Evolutionary conservation across 2,797 vertebrate genomes (phyloP).

Genomic region (Coendou prehensilis): DNA sequence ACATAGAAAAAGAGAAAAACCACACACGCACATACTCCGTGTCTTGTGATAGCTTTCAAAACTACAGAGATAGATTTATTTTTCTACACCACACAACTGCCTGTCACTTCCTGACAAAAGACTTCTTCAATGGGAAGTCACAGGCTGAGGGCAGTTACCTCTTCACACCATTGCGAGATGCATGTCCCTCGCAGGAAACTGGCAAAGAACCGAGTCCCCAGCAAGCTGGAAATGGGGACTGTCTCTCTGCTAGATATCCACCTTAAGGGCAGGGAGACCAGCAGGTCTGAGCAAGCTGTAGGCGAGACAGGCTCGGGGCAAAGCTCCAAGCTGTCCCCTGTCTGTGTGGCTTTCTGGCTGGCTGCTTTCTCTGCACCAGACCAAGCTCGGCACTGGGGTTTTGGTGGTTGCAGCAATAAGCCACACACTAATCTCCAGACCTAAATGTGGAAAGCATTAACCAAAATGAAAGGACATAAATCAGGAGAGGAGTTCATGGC

Average conservation of each 20-base stretch:
- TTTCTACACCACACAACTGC: conserved; percentile 47
- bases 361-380: conserved; percentile 36
- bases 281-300: not conserved
- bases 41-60: conserved; percentile 25
- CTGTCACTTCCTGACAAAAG: conserved; percentile 14
- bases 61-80: conserved; percentile 58
- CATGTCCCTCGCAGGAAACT: not conserved
- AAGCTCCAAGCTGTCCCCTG: not conserved
- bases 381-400: conserved; percentile 48
- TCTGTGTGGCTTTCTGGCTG: not conserved
- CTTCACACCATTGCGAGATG: not conserved
- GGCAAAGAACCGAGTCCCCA: rapidly evolving
- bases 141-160: not conserved
- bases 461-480: conserved; percentile 80
- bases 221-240: not conserved
- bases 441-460: conserved; percentile 80
- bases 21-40: not conserved
- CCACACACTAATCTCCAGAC: conserved; percentile 66
- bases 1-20: not conserved
- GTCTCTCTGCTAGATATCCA: not conserved
- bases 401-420: conserved; percentile 26
- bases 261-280: not conserved
- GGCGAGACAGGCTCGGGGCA: not conserved
- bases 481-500: conserved; percentile 59
- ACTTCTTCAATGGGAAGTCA: not conserved